These are phyloP conservation scores for Oplegnathus fasciatus DNA, from an alignment of 2,113 vertebrate genomes.

Conservation along the genomic window DNA sequence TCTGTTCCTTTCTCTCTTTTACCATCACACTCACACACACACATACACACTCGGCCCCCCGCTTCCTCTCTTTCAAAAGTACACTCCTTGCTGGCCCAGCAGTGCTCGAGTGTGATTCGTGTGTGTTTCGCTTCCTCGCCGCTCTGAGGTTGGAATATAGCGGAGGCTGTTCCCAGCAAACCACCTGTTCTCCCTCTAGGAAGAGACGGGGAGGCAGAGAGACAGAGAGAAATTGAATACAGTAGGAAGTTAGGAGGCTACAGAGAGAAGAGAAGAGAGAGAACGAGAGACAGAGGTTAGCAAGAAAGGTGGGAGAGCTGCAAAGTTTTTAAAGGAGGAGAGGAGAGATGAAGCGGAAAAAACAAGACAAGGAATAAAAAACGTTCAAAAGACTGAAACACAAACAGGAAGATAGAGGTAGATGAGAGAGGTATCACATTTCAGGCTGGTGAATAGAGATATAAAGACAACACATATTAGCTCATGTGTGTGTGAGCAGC, in stretches of 20 bases:
- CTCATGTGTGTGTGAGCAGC: slow-evolving; percentile 29
- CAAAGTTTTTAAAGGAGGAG: slow-evolving; percentile 39
- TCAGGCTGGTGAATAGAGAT: slow-evolving; percentile 58
- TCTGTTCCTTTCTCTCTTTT: neutral
- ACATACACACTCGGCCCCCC: neutral
- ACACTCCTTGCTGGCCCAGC: slow-evolving; percentile 9
- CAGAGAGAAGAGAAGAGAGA: neutral
- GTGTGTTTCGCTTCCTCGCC: slow-evolving; percentile 12
- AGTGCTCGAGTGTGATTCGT: slow-evolving; percentile 44
- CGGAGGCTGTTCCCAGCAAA: slow-evolving; percentile 17
- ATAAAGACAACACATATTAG: slow-evolving; percentile 62
- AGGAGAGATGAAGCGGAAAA: slow-evolving; percentile 10
- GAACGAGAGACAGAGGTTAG: slow-evolving; percentile 19
- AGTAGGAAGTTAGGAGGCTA: slow-evolving; percentile 8
- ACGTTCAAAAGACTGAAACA: slow-evolving; percentile 24
- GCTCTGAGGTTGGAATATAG: slow-evolving; percentile 18
- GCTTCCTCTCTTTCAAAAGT: neutral
- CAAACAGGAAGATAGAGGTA: slow-evolving; percentile 24
- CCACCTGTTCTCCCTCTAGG: slow-evolving; percentile 52
- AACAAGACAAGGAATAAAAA: neutral
- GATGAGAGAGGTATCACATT: slow-evolving; percentile 62
- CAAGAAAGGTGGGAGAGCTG: neutral
- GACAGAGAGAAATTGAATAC: neutral
- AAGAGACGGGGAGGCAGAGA: slow-evolving; percentile 13
- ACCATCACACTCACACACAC: neutral